phyloP scores from a whole-genome alignment of 2,113 vertebrate species.

The Alosa alosa region DNA sequence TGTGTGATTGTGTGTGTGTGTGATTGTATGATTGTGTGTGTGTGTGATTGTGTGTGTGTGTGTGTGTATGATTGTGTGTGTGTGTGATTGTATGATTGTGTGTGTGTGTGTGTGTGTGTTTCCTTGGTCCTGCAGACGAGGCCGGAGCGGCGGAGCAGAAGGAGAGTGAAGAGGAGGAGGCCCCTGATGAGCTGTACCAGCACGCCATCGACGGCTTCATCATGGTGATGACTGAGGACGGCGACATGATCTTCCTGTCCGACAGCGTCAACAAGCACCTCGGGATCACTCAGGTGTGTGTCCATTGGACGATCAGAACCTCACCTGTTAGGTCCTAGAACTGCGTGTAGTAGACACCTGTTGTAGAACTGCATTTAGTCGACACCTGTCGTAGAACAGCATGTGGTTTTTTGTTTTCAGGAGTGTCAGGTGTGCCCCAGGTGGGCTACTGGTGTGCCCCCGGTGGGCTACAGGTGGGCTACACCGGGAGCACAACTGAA shows the following conservation, averaged over 20 bases:
- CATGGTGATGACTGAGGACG: constrained; percentile 81
- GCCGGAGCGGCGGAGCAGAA: constrained; percentile 23
- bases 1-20: too few relatives aligned
- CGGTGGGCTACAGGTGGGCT: too few relatives aligned
- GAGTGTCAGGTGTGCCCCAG: neutral
- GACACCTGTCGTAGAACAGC: too few relatives aligned
- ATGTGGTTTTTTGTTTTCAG: neutral
- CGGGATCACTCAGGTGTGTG: constrained; percentile 80
- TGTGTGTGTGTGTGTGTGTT: neutral
- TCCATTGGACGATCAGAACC: neutral
- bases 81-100: too few relatives aligned
- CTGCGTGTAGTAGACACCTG: neutral
- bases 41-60: too few relatives aligned
- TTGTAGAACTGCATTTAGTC: neutral
- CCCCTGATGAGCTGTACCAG: constrained; percentile 76
- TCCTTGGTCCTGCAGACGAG: constrained; percentile 21
- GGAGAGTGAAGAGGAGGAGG: constrained; percentile 62
- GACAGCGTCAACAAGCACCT: constrained; percentile 84
- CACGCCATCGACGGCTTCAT: constrained; percentile 82
- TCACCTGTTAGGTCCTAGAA: neutral
- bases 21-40: too few relatives aligned
- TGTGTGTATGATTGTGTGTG: neutral
- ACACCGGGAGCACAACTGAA: too few relatives aligned
- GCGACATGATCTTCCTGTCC: constrained; percentile 85
- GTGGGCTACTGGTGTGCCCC: too few relatives aligned